Evolutionary conservation across 2,797 vertebrate genomes (phyloP).

Genomic region (Microctenopoma steveboyesi): DNA sequence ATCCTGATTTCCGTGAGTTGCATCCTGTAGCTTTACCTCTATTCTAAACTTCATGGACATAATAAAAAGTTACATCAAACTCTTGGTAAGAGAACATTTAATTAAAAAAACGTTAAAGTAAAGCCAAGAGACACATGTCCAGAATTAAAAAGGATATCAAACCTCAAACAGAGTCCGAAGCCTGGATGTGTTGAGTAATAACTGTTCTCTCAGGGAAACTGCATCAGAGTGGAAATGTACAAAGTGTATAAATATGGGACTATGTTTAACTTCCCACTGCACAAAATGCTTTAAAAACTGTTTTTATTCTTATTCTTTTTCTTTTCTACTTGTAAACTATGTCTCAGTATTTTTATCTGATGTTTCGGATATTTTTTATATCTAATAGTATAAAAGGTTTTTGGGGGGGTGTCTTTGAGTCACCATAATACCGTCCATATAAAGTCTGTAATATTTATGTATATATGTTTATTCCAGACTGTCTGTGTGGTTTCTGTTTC

Average conservation of each 20-base stretch:
- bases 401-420: too few species aligned
- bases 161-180: slow-evolving; percentile 41
- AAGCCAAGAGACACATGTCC: slow-evolving; percentile 20
- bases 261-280: too few species aligned
- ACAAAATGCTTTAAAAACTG: too few species aligned
- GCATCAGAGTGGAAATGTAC: background rate
- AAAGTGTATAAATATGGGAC: background rate
- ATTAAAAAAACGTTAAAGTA: background rate
- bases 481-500: slow-evolving; percentile 46
- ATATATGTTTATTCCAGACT: background rate
- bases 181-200: background rate
- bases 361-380: too few species aligned
- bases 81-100: background rate
- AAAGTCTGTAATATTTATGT: too few species aligned
- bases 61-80: background rate
- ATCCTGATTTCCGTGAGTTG: too few species aligned
- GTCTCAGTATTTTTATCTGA: too few species aligned
- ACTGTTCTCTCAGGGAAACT: too few species aligned
- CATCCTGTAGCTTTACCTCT: too few species aligned
- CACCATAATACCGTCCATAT: too few species aligned
- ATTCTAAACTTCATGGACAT: background rate
- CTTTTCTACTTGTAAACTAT: too few species aligned
- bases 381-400: background rate
- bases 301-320: too few species aligned
- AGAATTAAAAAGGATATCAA: slow-evolving; percentile 47